Evolutionary conservation across 92 coral and sea anemone genomes (phyloP), one percentile per base, ranked within the genome.

Genomic region (Umimayanthus chanpuru): DNA sequence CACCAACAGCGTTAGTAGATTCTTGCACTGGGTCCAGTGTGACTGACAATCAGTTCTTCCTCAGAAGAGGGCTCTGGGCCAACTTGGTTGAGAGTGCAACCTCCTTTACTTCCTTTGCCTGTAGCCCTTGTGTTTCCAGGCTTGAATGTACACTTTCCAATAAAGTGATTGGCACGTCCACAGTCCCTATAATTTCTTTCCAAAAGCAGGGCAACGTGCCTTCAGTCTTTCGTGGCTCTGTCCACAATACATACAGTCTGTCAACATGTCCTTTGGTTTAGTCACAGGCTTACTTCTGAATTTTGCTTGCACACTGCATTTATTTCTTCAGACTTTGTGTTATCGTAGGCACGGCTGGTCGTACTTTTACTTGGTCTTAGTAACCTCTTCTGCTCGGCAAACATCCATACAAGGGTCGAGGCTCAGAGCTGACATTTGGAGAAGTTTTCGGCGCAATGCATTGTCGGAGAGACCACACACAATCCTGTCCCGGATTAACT

Each of bases 311-410:
- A n/a, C n/a, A n/a, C n/a, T n/a, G n/a, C n/a, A n/a, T n/a, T n/a
- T n/a, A n/a, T n/a, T n/a, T n/a, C n/a, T n/a, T n/a, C n/a, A n/a
- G n/a, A n/a, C n/a, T n/a, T 4, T 44, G 5, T 47, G 39, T 40
- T 28, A 1, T 76, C 70, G 26, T 64, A 23, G 70, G n/a, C 56
- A 38, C 15, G 41, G 70, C 8, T 58, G 74, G 15, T 30, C 50
- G 53, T 41, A 64, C 83, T 50, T 39, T 76, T 61, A 87, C 16
- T n/a, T 56, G 89, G 38, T 49, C 58, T 87, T 30, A 9, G 89
- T 87, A 53, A 76, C 89, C 61, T 87, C 89, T 43, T 85, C 89
- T 10, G 78, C 85, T 21, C 85, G 55, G 39, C 77, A 87, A 66
- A 87, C 77, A 26, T 78, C 76, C 28, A 77, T 61, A 38, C 76